Base-by-base conservation (phyloP, 1,140 invertebrate genomes). In the Matsumurasca onukii region DNA sequence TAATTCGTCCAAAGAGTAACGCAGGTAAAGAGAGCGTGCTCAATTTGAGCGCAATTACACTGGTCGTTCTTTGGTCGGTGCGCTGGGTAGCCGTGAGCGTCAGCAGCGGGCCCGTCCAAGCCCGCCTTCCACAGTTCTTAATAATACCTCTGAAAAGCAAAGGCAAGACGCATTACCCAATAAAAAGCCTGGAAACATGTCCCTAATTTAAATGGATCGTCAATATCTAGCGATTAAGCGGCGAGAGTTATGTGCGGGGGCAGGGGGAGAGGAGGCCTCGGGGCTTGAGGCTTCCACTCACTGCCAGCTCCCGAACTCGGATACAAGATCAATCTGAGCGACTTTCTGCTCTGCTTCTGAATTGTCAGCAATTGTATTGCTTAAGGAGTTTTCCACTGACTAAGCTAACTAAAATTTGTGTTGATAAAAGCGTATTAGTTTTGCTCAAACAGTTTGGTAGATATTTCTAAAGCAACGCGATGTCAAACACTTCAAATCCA, bases 151-250 rank as follows among this genome's bases (percentile, higher is more conserved):
- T 59, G 55, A 29, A 39, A 59, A 59, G 55, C 55, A 59, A 59
- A 27, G 55, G 55, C 55, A 59, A 59, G 55, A 59, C 55, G 55
- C 55, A 59, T 59, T 2, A 27, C 55, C 55, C 55, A 59, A 59
- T 59, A 59, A 59, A 59, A 59, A 59, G 24, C 55, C 55, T 59
- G 24, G 24, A 59, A 59, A 59, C 55, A 59, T 59, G 55, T 59
- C 55, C 55, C 55, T 59, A 59, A 59, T 59, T 59, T 59, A 59
- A 59, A 59, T 59, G 55, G 55, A 59, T 59, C 55, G 55, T 59
- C 55, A 59, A 59, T 59, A 59, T 59, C 55, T 22, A 59, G 55
- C 55, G 55, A 59, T 59, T 59, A 59, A 27, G 25, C 55, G 2
- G 25, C 15, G 55, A 59, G 55, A 59, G 55, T 59, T 59, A 59